Percentiles rank a stretch among this genome's conserved stretches.
phyloP scores from a whole-genome alignment of 1,140 invertebrate species.

The Drosophila rhopaloa region DNA sequence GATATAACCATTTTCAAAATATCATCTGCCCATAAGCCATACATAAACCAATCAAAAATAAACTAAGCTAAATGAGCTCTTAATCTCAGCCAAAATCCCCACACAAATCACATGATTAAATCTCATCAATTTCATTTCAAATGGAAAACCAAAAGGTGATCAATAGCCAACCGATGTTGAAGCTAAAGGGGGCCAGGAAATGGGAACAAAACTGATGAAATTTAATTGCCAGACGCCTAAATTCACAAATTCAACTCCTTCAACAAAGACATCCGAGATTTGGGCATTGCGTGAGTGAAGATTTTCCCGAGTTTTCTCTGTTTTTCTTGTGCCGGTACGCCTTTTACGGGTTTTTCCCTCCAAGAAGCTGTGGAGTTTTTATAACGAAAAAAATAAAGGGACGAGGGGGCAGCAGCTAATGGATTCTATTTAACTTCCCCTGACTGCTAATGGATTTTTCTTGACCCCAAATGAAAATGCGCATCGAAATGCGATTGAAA shows the following conservation, averaged over 20 bases:
- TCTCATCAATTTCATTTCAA: conserved; percentile 8
- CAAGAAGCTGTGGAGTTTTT: conserved; percentile 60
- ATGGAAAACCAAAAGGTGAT: conserved; percentile 13
- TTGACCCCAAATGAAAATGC: conserved; percentile 84
- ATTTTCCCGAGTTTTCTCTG: conserved; percentile 17
- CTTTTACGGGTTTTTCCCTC: conserved; percentile 42
- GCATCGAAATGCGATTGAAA: conserved; percentile 83
- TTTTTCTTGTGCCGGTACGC: conserved; percentile 24
- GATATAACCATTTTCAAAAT: no score
- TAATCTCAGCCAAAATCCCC: conserved; percentile 4
- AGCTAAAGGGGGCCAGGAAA: background rate
- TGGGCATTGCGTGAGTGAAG: conserved; percentile 60
- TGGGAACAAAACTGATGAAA: conserved; percentile 46
- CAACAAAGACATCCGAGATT: conserved; percentile 40
- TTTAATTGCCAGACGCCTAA: conserved; percentile 59
- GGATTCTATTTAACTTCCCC: conserved; percentile 84
- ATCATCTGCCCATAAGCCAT: background rate
- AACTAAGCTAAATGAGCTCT: background rate
- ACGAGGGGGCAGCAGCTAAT: conserved; percentile 66
- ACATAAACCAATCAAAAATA: conserved; percentile 3
- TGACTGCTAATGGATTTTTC: conserved; percentile 84
- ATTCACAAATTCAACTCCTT: conserved; percentile 31
- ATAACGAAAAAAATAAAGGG: conserved; percentile 58
- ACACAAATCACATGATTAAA: conserved; percentile 21
- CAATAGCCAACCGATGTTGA: conserved; percentile 5